Evolutionary conservation across 2,797 vertebrate genomes (phyloP), one percentile per base, ranked within the genome.

Genomic region (Poeciliopsis presidionis): DNA sequence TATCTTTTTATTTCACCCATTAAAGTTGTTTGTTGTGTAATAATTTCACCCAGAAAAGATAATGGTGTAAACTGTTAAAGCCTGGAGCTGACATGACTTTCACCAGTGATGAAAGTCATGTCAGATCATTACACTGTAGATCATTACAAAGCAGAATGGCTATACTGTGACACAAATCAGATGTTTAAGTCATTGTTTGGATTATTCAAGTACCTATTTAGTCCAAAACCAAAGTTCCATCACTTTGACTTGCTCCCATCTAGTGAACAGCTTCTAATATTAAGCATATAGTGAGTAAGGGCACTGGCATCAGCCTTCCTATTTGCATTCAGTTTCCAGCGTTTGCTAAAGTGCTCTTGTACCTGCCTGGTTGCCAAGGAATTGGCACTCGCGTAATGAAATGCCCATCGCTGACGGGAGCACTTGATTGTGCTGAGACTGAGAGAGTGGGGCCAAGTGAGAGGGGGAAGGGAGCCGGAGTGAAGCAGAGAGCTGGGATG

Each of bases 311-410:
- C 36, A 79, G 33, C 45, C 43, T 53, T 41, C 83, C 83, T 82
- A 93, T 94, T 88, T 85, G 79, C 80, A 90, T 93, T 89, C 89
- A 47, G 87, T 76, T 75, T 76, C 78, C 72, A 70, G 55, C 79
- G 67, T 76, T 47, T 63, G 80, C 74, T 82, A 85, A 87, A 92
- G 88, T 86, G 87, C 86, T 85, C 74, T 59, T 81, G 78, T 93
- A 93, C 91, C 90, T 93, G 91, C 82, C 83, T 22, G 41, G 83
- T 93, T 91, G 91, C 93, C 87, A 88, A 92, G 90, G 89, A 89
- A 91, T 92, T 92, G 87, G 87, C 91, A 94, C 92, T 94, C 92
- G 88, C 84, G 85, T 94, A 95, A 95, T 95, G 92, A 94, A 92
- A 94, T 94, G 89, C 88, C 88, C 88, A 88, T 89, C 69, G 86